Evolutionary conservation across 2,797 vertebrate species (phyloP).

Genomic region (Arrhamphus sclerolepis): DNA sequence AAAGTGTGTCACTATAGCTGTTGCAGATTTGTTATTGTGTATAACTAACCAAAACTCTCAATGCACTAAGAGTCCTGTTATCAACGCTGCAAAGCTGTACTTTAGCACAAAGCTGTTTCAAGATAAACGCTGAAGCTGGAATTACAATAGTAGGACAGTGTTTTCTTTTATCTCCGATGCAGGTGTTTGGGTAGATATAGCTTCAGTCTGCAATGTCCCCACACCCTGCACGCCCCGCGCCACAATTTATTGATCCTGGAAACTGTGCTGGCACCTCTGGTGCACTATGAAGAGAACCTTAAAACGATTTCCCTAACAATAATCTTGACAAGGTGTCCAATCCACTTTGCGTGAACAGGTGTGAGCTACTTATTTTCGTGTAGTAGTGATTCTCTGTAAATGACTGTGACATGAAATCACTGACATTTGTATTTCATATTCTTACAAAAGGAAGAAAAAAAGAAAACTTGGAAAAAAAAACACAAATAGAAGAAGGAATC

Average conservation of each 20-base stretch:
- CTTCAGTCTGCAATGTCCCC: conserved; percentile 8
- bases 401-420: not conserved
- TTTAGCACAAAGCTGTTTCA: conserved; percentile 3
- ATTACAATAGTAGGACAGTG: not conserved
- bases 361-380: too few relatives aligned
- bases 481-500: too few relatives aligned
- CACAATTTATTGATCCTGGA: conserved; percentile 2
- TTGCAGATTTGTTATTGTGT: conserved; percentile 13
- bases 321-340: not conserved
- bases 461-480: too few relatives aligned
- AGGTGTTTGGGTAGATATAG: conserved; percentile 9
- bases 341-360: not conserved
- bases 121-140: conserved; percentile 1
- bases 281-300: not conserved
- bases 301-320: not conserved
- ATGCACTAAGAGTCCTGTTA: not conserved
- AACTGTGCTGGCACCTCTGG: conserved; percentile 5
- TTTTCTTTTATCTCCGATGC: not conserved
- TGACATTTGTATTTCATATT: not conserved
- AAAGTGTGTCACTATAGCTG: conserved; percentile 24
- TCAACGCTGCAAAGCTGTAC: not conserved
- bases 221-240: not conserved
- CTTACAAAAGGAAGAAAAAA: too few relatives aligned
- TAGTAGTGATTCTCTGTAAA: not conserved
- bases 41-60: conserved; percentile 1